Base-by-base conservation (phyloP, 2,113 vertebrate genomes). In the Odobenus rosmarus region DNA sequence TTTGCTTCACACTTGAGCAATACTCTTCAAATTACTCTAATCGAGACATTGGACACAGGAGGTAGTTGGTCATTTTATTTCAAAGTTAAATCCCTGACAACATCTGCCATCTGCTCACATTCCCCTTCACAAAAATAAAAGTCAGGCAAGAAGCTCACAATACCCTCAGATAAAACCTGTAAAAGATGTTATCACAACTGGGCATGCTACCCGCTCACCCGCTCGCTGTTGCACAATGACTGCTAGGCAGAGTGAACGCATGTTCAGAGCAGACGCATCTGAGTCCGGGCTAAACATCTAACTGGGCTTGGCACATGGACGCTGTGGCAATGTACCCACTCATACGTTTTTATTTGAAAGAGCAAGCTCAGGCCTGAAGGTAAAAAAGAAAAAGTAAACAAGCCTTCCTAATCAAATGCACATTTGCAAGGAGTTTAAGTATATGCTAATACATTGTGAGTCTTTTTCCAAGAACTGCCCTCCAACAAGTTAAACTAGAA, bases 321-420 rank as follows among this genome's bases (percentile, higher is more conserved):
- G 24, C 10, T n/a, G 18, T 12, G 36, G 67, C 53, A 23, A 28
- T 26, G n/a, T 59, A 7, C 33, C 61, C 88, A 83, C 4, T 42
- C 72, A 39, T 59, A 46, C 0, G 9, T 57, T 97, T 93, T 95
- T 81, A 81, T 95, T n/a, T 77, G 87, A 67, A 69, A 92, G 49
- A 96, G 39, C 87, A 94, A 95, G 80, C 79, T 87, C 16, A 46
- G 80, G 62, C 87, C 61, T 97, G 83, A 83, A 87, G 62, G 82
- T 39, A 42, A 28, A 77, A 95, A 23, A 79, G 5, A 46, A 76
- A 74, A 81, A 77, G 62, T 85, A 94, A 97, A 83, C 59, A 95
- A 53, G 16, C 61, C 24, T 89, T 91, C 31, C 42, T 82, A 62
- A 90, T 62, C 71, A 51, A 33, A n/a, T 53, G 72, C 53, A 82